These are phyloP conservation scores for Physella acuta DNA, from an alignment of 1,140 invertebrate genomes.

Conservation along the genomic window DNA sequence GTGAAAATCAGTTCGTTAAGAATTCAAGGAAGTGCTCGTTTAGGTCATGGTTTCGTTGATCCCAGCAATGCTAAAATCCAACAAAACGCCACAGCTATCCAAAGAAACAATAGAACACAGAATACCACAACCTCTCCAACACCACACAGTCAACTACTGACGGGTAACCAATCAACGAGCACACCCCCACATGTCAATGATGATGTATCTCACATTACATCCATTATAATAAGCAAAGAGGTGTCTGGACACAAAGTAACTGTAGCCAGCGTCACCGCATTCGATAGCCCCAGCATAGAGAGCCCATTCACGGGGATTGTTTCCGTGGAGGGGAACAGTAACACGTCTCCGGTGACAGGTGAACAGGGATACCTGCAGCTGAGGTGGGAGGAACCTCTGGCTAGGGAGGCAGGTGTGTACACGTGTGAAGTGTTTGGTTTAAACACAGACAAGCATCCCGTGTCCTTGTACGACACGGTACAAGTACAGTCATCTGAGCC, in stretches of 20 bases:
- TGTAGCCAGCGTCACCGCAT: not conserved
- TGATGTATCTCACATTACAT: constrained; percentile 11
- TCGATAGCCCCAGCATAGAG: not conserved
- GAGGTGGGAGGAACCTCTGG: not conserved
- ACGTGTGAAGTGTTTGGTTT: constrained; percentile 2
- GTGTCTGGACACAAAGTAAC: not conserved
- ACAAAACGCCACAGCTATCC: too few species aligned
- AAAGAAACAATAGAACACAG: too few species aligned
- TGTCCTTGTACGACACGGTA: not conserved
- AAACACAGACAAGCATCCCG: not conserved
- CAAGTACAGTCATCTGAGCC: not conserved
- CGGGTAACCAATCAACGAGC: too few species aligned
- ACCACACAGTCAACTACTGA: too few species aligned
- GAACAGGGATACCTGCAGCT: constrained; percentile 3
- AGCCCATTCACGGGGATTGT: too few species aligned
- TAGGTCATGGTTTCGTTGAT: too few species aligned
- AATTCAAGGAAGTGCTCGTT: too few species aligned
- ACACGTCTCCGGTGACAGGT: not conserved
- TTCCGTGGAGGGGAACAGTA: not conserved
- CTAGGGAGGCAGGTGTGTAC: not conserved
- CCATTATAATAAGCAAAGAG: not conserved
- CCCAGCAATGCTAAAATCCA: too few species aligned
- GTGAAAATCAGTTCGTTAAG: too few species aligned
- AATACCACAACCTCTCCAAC: too few species aligned
- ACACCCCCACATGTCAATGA: not conserved